Evolutionary conservation across 2,113 vertebrate genomes (phyloP), one percentile per base, ranked within the genome.

Genomic region (Hippocampus comes): DNA sequence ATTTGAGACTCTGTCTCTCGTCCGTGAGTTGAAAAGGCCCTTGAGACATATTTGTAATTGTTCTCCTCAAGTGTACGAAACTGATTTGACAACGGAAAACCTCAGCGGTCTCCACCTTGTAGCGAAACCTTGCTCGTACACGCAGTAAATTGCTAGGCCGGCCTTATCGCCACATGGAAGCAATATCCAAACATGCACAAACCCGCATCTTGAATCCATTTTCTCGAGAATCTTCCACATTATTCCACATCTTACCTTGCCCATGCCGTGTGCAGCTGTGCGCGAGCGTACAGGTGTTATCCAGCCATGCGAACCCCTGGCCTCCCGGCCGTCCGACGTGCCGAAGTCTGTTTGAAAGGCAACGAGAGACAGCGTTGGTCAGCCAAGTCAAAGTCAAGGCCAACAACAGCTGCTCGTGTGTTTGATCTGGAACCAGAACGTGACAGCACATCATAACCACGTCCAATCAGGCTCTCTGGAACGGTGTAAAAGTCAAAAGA

Each of bases 391-490:
- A 70, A 67, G 78, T 88, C 83, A 63, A 75, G 71, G 86, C 86
- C 84, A 83, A 81, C 79, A 88, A 78, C 88, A 90, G 87, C 87
- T 88, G 86, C 81, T 79, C 83, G 89, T 83, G 82, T 79, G 74
- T 84, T 80, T 88, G 85, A 90, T 89, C 83, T 80, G 82, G 85
- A 79, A 79, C 81, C 78, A 82, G 74, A 81, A 63, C 82, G 71
- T 81, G 84, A 86, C 84, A 87, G 82, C 73, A 86, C 83, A 87
- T 89, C 82, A 87, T 84, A 84, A 88, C 84, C 84, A 83, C 82
- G 74, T 82, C 84, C 84, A 88, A 89, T 87, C 84, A 79, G 46
- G 15, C 65, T 76, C 75, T 70, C 73, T 88, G 87, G 88, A 87
- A 78, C 80, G 68, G 59, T 61, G 59, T 61, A 61, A 68, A 34